phyloP scores from a whole-genome alignment of 2,113 vertebrate genomes.

The Marmota flaviventris region DNA sequence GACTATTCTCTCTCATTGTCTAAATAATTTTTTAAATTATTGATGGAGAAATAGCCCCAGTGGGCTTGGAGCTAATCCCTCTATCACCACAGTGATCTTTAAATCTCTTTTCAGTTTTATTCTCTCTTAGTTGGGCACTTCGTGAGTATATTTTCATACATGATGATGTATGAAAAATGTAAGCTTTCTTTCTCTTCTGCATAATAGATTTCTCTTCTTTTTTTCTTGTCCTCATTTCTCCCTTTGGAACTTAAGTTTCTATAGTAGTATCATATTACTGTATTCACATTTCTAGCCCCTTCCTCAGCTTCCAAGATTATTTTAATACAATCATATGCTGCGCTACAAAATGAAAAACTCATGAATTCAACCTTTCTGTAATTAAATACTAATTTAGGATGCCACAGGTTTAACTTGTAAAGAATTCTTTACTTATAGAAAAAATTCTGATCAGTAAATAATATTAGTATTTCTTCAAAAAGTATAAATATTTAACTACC shows the following conservation, averaged over 20 bases:
- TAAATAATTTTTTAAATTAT: constrained; percentile 7
- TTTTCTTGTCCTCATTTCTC: background rate
- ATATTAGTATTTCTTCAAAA: constrained; percentile 27
- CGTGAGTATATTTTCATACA: background rate
- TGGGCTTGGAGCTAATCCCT: background rate
- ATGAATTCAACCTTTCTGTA: background rate
- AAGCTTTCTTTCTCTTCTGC: background rate
- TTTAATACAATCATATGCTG: background rate
- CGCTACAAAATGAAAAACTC: background rate
- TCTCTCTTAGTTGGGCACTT: background rate
- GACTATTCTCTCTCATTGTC: background rate
- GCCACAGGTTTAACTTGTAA: constrained; percentile 6
- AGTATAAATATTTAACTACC: background rate
- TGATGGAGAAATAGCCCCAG: constrained; percentile 1
- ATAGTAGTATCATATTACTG: background rate
- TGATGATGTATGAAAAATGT: background rate
- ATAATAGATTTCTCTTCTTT: background rate
- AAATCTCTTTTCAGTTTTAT: background rate
- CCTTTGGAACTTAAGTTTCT: background rate
- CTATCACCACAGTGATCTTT: background rate
- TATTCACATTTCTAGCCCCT: background rate
- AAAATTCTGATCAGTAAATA: background rate
- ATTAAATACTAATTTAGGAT: background rate
- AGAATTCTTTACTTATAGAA: background rate
- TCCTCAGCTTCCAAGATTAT: background rate